phyloP scores from a whole-genome alignment of 2,113 vertebrate genomes.

The Rhegmatorhina hoffmannsi region DNA sequence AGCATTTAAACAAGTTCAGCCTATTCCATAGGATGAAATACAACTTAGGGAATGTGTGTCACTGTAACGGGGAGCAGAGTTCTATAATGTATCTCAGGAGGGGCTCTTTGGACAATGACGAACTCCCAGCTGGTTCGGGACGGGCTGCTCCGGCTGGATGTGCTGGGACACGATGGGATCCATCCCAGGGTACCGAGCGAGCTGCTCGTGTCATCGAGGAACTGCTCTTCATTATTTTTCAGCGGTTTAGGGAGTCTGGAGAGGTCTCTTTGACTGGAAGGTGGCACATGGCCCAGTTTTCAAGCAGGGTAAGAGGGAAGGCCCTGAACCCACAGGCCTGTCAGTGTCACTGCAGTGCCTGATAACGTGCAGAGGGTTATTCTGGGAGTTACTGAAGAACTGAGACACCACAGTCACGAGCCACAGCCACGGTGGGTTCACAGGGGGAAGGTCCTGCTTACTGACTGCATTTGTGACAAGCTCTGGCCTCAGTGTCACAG shows the following conservation, averaged over 20 bases:
- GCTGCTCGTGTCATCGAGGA: not conserved
- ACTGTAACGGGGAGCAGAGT: not conserved
- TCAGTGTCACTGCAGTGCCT: not conserved
- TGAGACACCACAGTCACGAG: accelerated
- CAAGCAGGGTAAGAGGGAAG: not conserved
- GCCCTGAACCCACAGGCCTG: not conserved
- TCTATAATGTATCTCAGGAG: too few species aligned
- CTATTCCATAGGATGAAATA: not conserved
- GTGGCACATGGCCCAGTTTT: not conserved
- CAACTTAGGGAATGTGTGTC: too few species aligned
- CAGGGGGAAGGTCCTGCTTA: not conserved
- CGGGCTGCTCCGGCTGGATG: not conserved
- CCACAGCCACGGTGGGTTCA: not conserved
- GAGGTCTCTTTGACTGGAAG: not conserved
- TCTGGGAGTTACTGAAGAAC: not conserved
- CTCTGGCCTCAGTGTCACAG: not conserved
- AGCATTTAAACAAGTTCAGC: not conserved
- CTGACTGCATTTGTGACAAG: not conserved
- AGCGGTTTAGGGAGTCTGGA: not conserved
- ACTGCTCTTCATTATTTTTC: not conserved
- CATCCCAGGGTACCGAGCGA: not conserved
- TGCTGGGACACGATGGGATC: not conserved
- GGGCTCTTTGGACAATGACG: not conserved
- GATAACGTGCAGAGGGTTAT: not conserved
- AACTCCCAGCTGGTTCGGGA: not conserved